A percentile compares a stretch with the other conserved stretches of the same genome.
phyloP scores from a whole-genome alignment of 1,140 invertebrate species.

The Anthonomus grandis region DNA sequence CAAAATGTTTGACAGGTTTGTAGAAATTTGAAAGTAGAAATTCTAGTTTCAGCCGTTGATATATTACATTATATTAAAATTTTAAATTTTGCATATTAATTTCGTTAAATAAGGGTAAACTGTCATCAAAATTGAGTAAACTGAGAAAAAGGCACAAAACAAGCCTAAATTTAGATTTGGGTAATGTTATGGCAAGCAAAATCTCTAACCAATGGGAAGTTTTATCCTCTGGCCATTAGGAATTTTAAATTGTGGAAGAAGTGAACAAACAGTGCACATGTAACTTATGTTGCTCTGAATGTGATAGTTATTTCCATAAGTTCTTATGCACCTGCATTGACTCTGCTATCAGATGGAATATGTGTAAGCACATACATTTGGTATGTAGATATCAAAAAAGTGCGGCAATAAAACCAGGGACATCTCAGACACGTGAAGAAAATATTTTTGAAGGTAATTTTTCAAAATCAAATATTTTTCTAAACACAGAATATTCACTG shows the following conservation, averaged over 20 bases:
- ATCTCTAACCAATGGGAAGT: constrained; percentile 6
- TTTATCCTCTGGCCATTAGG: constrained; percentile 3
- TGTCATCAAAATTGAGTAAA: constrained; percentile 9
- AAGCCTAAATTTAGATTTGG: constrained; percentile 6
- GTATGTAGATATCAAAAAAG: constrained; percentile 3
- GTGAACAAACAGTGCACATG: constrained; percentile 6
- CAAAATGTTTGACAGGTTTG: constrained; percentile 12
- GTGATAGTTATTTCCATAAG: constrained; percentile 20
- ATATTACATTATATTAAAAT: too few species aligned
- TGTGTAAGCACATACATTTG: constrained; percentile 25
- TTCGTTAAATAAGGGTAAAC: constrained; percentile 14
- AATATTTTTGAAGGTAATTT: not conserved
- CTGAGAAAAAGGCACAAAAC: constrained; percentile 11
- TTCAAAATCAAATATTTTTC: not conserved
- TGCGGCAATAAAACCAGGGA: not conserved
- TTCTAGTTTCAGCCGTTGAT: too few species aligned
- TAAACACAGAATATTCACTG: not conserved
- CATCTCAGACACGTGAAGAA: not conserved
- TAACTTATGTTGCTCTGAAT: constrained; percentile 16
- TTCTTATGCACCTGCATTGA: constrained; percentile 23
- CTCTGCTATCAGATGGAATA: constrained; percentile 19
- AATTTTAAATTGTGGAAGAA: constrained; percentile 13
- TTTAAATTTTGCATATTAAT: too few species aligned
- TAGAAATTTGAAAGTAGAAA: too few species aligned
- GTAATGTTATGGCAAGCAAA: not conserved